phyloP scores from a whole-genome alignment of 2,888 invertebrate species.

The Tridacna crocea region DNA sequence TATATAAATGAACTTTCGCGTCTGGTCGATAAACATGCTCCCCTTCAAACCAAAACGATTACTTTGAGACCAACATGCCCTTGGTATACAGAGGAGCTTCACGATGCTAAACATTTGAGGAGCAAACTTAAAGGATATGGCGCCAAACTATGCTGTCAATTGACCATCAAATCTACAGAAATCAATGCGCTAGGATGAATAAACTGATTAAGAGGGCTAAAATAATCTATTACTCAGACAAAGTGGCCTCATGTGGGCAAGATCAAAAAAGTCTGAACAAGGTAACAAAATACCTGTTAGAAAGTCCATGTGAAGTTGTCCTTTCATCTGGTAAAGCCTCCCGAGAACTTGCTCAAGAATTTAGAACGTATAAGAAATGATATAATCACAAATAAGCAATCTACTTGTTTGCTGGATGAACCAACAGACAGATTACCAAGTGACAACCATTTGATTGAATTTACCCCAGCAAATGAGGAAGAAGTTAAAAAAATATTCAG shows the following conservation, averaged over 20 bases:
- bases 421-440: neutral
- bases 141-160: neutral
- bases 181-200: too few relatives aligned
- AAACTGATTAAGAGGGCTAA: too few relatives aligned
- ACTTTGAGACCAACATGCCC: too few relatives aligned
- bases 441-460: neutral
- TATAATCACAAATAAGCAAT: neutral
- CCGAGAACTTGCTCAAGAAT: too few relatives aligned
- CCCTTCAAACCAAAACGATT: constrained; percentile 40
- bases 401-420: too few relatives aligned
- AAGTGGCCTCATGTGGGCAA: neutral
- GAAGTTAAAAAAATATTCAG: neutral
- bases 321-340: too few relatives aligned
- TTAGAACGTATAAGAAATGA: neutral
- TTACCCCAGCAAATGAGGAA: too few relatives aligned
- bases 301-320: too few relatives aligned
- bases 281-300: too few relatives aligned
- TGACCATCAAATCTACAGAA: too few relatives aligned
- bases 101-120: neutral
- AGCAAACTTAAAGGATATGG: neutral
- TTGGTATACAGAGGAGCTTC: neutral
- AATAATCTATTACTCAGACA: too few relatives aligned
- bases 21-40: constrained; percentile 40
- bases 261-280: neutral
- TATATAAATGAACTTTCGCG: constrained; percentile 10